These are phyloP conservation scores for Stictocephala bisonia DNA, from an alignment of 2,888 invertebrate species.

Conservation along the genomic window DNA sequence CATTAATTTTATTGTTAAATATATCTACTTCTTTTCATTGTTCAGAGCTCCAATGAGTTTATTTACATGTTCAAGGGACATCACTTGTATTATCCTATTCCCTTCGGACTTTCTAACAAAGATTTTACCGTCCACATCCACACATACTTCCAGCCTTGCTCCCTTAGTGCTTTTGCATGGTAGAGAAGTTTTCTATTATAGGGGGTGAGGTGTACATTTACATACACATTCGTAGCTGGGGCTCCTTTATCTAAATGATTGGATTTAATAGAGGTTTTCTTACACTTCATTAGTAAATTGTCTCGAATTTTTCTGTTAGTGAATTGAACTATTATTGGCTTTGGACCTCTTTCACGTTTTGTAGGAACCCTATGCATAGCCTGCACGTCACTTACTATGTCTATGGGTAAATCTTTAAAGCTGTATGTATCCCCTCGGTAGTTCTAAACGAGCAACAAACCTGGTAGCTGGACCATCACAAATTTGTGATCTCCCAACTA, in stretches of 20 bases:
- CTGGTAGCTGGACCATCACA: too few species aligned
- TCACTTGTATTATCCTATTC: background rate
- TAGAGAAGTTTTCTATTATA: background rate
- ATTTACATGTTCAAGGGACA: background rate
- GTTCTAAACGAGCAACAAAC: too few species aligned
- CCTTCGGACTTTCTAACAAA: background rate
- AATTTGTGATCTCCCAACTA: too few species aligned
- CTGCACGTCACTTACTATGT: too few species aligned
- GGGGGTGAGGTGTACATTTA: background rate
- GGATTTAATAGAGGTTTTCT: background rate
- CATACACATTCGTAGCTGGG: background rate
- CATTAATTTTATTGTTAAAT: too few species aligned
- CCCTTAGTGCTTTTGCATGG: slow-evolving; percentile 5
- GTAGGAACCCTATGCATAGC: background rate
- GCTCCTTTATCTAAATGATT: background rate
- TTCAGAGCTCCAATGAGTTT: too few species aligned
- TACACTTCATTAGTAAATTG: background rate
- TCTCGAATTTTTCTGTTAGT: background rate
- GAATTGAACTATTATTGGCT: background rate
- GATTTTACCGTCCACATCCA: background rate
- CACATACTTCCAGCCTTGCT: background rate
- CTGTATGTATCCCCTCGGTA: too few species aligned
- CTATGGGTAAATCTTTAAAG: too few species aligned
- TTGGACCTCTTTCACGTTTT: background rate
- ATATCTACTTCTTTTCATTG: too few species aligned